Base-by-base conservation (phyloP, 2,113 vertebrate species). In the Caranx melampygus region DNA sequence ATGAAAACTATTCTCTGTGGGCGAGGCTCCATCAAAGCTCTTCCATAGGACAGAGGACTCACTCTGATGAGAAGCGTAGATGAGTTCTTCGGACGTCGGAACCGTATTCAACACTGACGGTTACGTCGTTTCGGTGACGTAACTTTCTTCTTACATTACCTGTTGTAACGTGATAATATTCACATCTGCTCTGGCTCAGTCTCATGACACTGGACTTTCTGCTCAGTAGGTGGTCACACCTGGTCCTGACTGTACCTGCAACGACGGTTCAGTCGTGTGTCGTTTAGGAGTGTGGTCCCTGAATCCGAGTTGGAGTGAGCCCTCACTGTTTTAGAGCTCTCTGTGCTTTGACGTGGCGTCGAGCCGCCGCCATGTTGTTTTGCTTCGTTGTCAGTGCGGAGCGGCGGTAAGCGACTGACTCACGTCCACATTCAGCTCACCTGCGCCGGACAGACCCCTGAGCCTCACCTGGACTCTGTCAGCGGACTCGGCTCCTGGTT, bases 291-390 rank as follows among this genome's bases (percentile, higher is more conserved):
- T 51, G n/a, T n/a, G 21, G 54, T 15, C 55, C 6, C 14, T 31
- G 66, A 21, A 65, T 45, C 0, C 13, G 0, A 1, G 12, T 63
- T 66, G 13, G 86, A 91, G 89, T 86, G 88, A 81, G 33, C 1
- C 69, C 15, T 88, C 87, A 0, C 0, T 4, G 0, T 16, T 0
- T 57, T 16, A 16, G 1, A 11, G 15, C 26, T 5, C 3, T 85
- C 83, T 85, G 6, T 8, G 81, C 66, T 63, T 85, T 91, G 91
- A 93, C 93, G 91, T 92, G 92, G 93, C 92, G 86, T 47, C 64
- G 76, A 66, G 13, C 31, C 44, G 79, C 80, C 90, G 92, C 92
- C 93, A 93, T 93, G 63, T 93, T 93, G 91, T 88, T 87, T 81
- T 83, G 82, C 81, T 84, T 71, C 75, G 90, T 89, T 90, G 91